Evolutionary conservation across 2,888 invertebrate genomes (phyloP), one percentile per base, ranked within the genome.

Genomic region (Aromia moschata): DNA sequence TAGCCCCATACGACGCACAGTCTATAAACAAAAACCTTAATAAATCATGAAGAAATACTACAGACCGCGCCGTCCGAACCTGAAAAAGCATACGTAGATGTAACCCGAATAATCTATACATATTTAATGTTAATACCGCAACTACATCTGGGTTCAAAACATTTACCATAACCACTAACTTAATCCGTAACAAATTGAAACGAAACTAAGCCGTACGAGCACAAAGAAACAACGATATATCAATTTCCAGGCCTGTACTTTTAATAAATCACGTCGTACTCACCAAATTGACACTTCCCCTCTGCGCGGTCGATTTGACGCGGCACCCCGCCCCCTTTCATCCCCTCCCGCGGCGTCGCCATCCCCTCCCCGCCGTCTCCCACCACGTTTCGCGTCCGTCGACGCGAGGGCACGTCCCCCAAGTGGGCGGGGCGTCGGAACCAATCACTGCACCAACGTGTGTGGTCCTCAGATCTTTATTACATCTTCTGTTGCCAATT

Each of bases 381-480:
- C 54, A 40, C 60, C 58, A 40, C 58, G 40, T 41, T 30, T 33
- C 43, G 38, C 52, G 51, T 46, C 58, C 63, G 16, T 47, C 15
- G 7, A 15, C n/a, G 41, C 4, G n/a, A 18, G 20, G 49, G 30
- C 43, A 54, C 58, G 58, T 62, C 71, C 57, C 15, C 37, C 11
- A 14, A 55, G 51, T 31, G 62, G 77, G 77, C 67, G 75, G 70
- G 68, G 74, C 73, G 57, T 68, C 60, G 64, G 70, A 74, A 73
- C 80, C 80, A 80, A 80, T 80, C 79, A 77, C 73, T 74, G 76
- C 73, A 70, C 68, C 81, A 77, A 79, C 79, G 80, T 81, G 81
- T 81, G 81, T 80, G 81, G 81, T 81, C 81, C 76, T 74, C 78
- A 77, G 75, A 77, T 80, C 80, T 80, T 80, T 79, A 80, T 80